Percentiles rank a stretch among this genome's conserved stretches.
phyloP scores from a whole-genome alignment of 2,888 invertebrate species.

The Spodoptera picta region DNA sequence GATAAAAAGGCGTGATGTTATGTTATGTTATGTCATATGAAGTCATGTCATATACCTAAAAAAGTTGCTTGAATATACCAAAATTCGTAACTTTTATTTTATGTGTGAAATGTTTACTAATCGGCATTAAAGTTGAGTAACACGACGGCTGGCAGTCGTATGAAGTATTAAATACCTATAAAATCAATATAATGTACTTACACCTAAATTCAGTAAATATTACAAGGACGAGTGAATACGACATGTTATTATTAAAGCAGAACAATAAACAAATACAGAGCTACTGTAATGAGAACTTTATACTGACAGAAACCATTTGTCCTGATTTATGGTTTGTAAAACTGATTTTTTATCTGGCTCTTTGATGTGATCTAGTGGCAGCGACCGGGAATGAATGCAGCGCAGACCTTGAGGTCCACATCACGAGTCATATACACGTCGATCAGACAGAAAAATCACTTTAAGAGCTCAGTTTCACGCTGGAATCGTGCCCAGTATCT shows the following conservation, averaged over 20 bases:
- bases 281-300: constrained; percentile 17
- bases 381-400: constrained; percentile 12
- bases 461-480: constrained; percentile 5
- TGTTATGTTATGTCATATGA: too few species aligned
- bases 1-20: too few species aligned
- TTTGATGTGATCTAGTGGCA: constrained; percentile 16
- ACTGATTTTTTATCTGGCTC: constrained; percentile 5
- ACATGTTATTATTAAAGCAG: constrained; percentile 31
- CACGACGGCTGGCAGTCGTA: constrained; percentile 32
- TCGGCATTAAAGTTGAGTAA: constrained; percentile 21
- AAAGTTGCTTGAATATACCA: not conserved
- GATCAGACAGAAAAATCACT: constrained; percentile 19
- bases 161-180: constrained; percentile 39
- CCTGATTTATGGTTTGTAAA: constrained; percentile 13
- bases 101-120: constrained; percentile 14
- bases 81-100: constrained; percentile 3
- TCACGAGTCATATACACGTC: constrained; percentile 7
- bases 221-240: constrained; percentile 35
- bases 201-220: constrained; percentile 39
- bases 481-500: constrained; percentile 39
- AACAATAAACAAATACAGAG: constrained; percentile 27
- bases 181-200: constrained; percentile 40
- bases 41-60: too few species aligned
- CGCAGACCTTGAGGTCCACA: constrained; percentile 11
- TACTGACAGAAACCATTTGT: constrained; percentile 18